phyloP scores from a whole-genome alignment of 2,797 vertebrate species.

The Sebastiscus albofasciatus region DNA sequence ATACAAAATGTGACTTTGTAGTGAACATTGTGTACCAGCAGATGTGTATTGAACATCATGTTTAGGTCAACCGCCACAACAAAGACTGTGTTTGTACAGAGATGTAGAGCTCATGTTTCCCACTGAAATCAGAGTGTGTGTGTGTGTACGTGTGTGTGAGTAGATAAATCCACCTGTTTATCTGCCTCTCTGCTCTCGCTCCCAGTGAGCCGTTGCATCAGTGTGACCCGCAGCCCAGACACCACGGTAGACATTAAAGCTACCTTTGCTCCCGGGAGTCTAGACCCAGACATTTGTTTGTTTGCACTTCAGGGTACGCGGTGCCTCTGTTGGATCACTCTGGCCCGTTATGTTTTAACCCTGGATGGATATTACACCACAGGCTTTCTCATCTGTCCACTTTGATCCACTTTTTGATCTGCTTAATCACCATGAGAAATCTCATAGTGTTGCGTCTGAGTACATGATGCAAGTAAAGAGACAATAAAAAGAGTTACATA shows the following conservation, averaged over 20 bases:
- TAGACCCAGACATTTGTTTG: constrained; percentile 55
- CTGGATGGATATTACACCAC: constrained; percentile 35
- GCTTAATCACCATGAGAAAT: constrained; percentile 26
- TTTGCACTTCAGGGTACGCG: constrained; percentile 54
- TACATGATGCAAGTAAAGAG: not conserved
- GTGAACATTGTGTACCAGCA: constrained; percentile 6
- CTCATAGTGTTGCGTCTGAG: constrained; percentile 5
- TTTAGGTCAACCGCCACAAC: constrained; percentile 20
- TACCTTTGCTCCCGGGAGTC: constrained; percentile 74
- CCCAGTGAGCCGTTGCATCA: constrained; percentile 25
- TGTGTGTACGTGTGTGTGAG: not conserved
- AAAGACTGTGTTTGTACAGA: constrained; percentile 12
- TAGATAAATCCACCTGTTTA: constrained; percentile 23
- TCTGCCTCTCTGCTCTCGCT: constrained; percentile 24
- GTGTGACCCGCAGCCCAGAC: constrained; percentile 47
- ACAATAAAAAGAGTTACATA: constrained; percentile 19
- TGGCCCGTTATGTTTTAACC: constrained; percentile 54
- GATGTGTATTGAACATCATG: not conserved
- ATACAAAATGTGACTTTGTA: constrained; percentile 18
- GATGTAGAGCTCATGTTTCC: constrained; percentile 10
- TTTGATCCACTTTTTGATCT: constrained; percentile 40
- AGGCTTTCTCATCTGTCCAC: constrained; percentile 2
- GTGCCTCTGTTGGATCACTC: constrained; percentile 41
- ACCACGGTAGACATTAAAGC: constrained; percentile 52
- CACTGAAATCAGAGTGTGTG: not conserved